phyloP scores from a whole-genome alignment of 2,888 invertebrate genomes.

The Nomada fabriciana region DNA sequence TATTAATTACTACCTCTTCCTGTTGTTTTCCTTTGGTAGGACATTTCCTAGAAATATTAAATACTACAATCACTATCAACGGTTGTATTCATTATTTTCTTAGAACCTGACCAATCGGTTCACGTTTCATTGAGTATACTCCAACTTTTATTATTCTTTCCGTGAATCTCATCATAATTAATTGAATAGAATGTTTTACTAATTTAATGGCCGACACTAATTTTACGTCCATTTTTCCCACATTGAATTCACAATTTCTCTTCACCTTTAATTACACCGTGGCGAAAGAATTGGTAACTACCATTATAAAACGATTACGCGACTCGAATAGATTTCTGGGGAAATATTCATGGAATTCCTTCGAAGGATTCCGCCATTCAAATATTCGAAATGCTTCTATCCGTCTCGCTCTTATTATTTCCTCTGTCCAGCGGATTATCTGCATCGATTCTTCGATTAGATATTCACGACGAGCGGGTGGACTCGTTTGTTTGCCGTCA shows the following conservation, averaged over 20 bases:
- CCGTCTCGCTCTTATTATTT: constrained; percentile 48
- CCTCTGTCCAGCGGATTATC: constrained; percentile 47
- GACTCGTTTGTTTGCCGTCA: constrained; percentile 56
- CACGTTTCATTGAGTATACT: too few species aligned
- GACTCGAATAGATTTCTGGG: background rate
- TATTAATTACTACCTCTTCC: background rate
- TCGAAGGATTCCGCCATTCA: background rate
- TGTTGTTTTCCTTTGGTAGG: background rate
- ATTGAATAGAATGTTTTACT: too few species aligned
- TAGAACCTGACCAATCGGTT: too few species aligned
- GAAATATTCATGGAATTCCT: constrained; percentile 16
- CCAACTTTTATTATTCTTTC: too few species aligned
- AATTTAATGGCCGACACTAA: too few species aligned
- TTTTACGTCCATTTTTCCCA: too few species aligned
- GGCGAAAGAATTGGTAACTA: too few species aligned
- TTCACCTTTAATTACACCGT: too few species aligned
- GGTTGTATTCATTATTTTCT: too few species aligned
- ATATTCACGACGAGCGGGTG: constrained; percentile 9
- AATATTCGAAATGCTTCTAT: constrained; percentile 5
- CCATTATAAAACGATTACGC: constrained; percentile 15
- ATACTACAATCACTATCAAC: too few species aligned
- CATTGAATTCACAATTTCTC: too few species aligned
- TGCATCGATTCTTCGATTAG: constrained; percentile 46
- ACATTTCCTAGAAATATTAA: background rate
- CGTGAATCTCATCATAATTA: too few species aligned